These are phyloP conservation scores for Cydia pomonella DNA, from an alignment of 1,140 invertebrate genomes.

Conservation along the genomic window DNA sequence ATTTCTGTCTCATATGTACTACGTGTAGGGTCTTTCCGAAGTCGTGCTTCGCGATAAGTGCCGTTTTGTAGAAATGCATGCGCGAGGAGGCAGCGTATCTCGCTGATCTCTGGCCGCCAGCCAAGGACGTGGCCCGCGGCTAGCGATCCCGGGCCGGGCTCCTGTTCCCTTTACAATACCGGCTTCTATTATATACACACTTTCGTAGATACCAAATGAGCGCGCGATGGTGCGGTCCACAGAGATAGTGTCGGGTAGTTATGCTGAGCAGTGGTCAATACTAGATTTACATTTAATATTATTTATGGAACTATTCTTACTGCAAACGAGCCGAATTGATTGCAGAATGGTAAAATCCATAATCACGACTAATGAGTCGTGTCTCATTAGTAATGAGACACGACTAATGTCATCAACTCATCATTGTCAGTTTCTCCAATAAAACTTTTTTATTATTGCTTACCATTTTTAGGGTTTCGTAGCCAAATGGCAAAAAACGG, in stretches of 20 bases:
- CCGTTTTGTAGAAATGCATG: conserved; percentile 42
- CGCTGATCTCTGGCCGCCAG: conserved; percentile 43
- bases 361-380: too few species aligned
- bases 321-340: neutral
- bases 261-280: neutral
- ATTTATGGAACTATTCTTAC: neutral
- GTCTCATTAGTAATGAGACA: too few species aligned
- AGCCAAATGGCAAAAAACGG: too few species aligned
- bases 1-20: neutral
- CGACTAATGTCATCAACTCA: too few species aligned
- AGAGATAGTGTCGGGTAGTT: neutral
- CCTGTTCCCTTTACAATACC: neutral
- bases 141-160: neutral
- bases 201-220: neutral
- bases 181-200: neutral
- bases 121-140: conserved; percentile 38
- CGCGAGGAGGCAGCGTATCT: conserved; percentile 37
- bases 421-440: too few species aligned
- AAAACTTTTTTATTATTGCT: too few species aligned
- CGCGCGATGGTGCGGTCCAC: neutral
- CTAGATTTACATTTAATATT: neutral
- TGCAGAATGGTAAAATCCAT: too few species aligned
- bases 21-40: conserved; percentile 1
- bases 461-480: too few species aligned
- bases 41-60: conserved; percentile 15